These are phyloP conservation scores for Remorina albescens DNA, from an alignment of 2,797 vertebrate species.

Conservation along the genomic window DNA sequence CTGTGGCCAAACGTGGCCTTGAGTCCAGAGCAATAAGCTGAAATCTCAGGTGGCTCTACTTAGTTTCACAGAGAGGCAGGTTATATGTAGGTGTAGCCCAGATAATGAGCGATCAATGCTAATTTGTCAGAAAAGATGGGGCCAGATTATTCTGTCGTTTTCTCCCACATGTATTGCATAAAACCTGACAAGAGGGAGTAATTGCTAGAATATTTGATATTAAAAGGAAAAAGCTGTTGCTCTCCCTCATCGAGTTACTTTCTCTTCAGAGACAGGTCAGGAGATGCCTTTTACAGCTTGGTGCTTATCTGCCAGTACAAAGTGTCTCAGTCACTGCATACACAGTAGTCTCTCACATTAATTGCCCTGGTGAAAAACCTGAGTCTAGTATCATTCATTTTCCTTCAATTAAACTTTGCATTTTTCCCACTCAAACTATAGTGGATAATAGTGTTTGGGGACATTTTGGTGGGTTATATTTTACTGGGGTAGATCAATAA, in stretches of 20 bases:
- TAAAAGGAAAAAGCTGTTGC: slow-evolving; percentile 15
- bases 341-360: slow-evolving; percentile 21
- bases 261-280: slow-evolving; percentile 21
- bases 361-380: slow-evolving; percentile 30
- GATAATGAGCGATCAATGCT: slow-evolving; percentile 48
- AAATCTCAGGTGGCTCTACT: slow-evolving; percentile 27
- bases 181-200: slow-evolving; percentile 47
- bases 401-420: slow-evolving; percentile 37
- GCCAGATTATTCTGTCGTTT: slow-evolving; percentile 28
- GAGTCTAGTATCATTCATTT: slow-evolving; percentile 43
- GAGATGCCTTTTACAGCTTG: slow-evolving; percentile 9
- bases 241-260: slow-evolving; percentile 12
- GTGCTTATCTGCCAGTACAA: slow-evolving; percentile 19
- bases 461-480: slow-evolving; percentile 40
- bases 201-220: slow-evolving; percentile 30
- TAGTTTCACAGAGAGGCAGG: slow-evolving; percentile 20
- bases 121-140: slow-evolving; percentile 35
- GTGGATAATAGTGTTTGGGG: slow-evolving; percentile 15
- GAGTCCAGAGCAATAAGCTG: slow-evolving; percentile 24
- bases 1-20: slow-evolving; percentile 32
- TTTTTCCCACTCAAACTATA: slow-evolving; percentile 6
- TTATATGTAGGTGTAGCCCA: slow-evolving; percentile 2
- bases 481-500: slow-evolving; percentile 53
- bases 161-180: slow-evolving; percentile 18
- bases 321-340: slow-evolving; percentile 12